A percentile compares a stretch with the other conserved stretches of the same genome.
Evolutionary conservation across 2,888 invertebrate species (phyloP).

Genomic region (Spicauda simplicius): DNA sequence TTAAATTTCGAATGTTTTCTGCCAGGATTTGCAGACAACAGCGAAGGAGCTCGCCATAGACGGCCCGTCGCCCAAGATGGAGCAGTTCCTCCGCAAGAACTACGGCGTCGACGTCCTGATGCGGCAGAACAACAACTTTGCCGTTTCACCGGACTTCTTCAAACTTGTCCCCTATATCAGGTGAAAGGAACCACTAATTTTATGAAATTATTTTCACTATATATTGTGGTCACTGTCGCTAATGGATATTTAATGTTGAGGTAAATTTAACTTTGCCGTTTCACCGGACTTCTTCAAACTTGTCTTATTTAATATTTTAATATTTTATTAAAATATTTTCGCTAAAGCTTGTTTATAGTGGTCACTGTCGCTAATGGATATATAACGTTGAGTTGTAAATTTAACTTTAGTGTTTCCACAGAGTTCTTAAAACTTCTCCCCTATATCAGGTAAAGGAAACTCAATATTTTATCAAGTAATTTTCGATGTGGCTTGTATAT

Average conservation of each 20-base stretch:
- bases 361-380: too few relatives aligned
- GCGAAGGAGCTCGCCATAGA: constrained; percentile 95
- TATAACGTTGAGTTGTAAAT: too few relatives aligned
- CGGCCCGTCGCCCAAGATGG: constrained; percentile 95
- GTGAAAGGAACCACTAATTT: constrained; percentile 40
- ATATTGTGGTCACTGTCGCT: too few relatives aligned
- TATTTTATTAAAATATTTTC: not conserved
- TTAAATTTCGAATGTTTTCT: constrained; percentile 44
- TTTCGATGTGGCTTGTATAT: too few relatives aligned
- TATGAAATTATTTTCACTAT: not conserved
- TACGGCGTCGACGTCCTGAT: constrained; percentile 84
- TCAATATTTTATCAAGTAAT: too few relatives aligned
- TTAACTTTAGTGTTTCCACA: constrained; percentile 68
- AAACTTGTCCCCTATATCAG: constrained; percentile 45
- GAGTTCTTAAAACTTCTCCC: too few relatives aligned
- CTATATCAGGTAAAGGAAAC: too few relatives aligned
- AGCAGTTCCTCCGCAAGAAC: constrained; percentile 93
- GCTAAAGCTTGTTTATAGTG: too few relatives aligned
- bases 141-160: constrained; percentile 64
- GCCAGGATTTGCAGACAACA: constrained; percentile 87
- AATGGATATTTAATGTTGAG: too few relatives aligned
- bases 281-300: constrained; percentile 59
- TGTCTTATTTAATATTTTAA: constrained; percentile 49
- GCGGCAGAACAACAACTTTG: constrained; percentile 78
- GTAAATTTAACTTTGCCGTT: constrained; percentile 73